phyloP scores from a whole-genome alignment of 2,888 invertebrate genomes.

The Chesias legatella region DNA sequence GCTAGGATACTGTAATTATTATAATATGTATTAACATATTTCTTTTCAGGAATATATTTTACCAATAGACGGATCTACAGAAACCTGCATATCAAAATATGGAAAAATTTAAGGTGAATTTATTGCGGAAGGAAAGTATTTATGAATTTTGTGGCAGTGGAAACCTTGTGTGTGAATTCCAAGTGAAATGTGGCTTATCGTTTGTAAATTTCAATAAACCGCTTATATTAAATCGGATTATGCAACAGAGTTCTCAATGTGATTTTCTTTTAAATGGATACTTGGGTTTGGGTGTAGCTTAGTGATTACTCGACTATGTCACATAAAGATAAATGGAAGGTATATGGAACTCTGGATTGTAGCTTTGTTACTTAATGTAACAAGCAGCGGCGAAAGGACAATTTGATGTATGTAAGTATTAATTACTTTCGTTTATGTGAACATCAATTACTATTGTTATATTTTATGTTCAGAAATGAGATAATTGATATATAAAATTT shows the following conservation, averaged over 20 bases:
- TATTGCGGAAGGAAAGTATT: conserved; percentile 2
- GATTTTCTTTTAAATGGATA: conserved; percentile 35
- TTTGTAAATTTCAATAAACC: conserved; percentile 18
- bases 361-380: too few species aligned
- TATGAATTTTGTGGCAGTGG: conserved; percentile 8
- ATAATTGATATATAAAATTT: too few species aligned
- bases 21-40: conserved; percentile 1
- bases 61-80: conserved; percentile 7
- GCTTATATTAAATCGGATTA: conserved; percentile 41
- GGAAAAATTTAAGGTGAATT: conserved; percentile 11
- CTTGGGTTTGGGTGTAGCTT: too few species aligned
- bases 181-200: conserved; percentile 12
- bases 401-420: too few species aligned
- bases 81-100: conserved; percentile 15
- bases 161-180: conserved; percentile 6
- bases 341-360: too few species aligned
- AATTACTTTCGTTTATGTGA: too few species aligned
- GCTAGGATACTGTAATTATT: too few species aligned
- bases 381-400: too few species aligned
- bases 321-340: too few species aligned
- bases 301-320: too few species aligned
- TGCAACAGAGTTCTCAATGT: conserved; percentile 57
- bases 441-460: too few species aligned
- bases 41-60: conserved; percentile 12
- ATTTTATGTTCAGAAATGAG: too few species aligned